Conservation (phyloP, 2,113 vertebrate species). For the Thomomys bottae region DNA sequence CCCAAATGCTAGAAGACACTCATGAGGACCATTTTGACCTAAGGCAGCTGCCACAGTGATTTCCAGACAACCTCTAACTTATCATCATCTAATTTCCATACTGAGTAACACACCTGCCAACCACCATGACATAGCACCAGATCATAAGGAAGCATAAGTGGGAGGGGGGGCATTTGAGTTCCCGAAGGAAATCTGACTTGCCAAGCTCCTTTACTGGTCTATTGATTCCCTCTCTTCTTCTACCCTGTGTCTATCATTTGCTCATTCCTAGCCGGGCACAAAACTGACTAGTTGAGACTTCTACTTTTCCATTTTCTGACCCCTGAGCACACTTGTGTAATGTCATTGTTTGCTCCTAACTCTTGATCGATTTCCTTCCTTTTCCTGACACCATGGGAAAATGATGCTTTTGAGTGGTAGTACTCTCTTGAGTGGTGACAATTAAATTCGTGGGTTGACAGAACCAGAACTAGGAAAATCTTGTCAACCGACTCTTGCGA, state of each 20-base stretch:
- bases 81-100: neutral
- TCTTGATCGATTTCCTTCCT: neutral
- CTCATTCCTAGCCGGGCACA: neutral
- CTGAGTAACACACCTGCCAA: neutral
- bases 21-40: neutral
- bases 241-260: neutral
- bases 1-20: neutral
- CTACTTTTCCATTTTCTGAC: neutral
- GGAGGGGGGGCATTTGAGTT: too few relatives aligned
- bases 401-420: neutral
- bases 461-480: neutral
- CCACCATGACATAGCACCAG: neutral
- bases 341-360: neutral
- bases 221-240: neutral
- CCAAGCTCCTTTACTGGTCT: neutral
- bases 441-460: neutral
- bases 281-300: neutral
- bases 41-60: neutral
- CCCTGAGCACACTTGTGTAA: too few relatives aligned
- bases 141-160: neutral
- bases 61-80: neutral
- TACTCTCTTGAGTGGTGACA: neutral
- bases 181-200: neutral
- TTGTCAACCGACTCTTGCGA: neutral
- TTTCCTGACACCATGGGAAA: neutral